Evolutionary conservation across 2,888 invertebrate genomes (phyloP).

Genomic region (Autographa pulchrina): DNA sequence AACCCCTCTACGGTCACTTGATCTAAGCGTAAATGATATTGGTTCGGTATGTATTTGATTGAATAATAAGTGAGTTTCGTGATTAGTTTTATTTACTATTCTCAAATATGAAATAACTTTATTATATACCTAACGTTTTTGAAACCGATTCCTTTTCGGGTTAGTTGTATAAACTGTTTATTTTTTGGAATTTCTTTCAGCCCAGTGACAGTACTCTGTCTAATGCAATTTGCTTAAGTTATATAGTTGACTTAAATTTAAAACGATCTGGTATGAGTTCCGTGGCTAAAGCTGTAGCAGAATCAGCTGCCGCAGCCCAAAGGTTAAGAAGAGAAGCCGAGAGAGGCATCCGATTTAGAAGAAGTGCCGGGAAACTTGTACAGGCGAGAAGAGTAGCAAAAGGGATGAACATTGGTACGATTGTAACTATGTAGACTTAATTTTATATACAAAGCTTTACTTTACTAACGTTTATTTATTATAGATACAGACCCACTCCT

Average conservation of each 20-base stretch:
- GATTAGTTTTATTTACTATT: background rate
- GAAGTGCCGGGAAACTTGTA: slow-evolving; percentile 84
- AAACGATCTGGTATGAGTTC: slow-evolving; percentile 86
- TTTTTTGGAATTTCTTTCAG: slow-evolving; percentile 66
- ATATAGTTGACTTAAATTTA: slow-evolving; percentile 82
- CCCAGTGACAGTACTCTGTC: slow-evolving; percentile 80
- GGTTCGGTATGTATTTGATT: slow-evolving; percentile 76
- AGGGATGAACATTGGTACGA: slow-evolving; percentile 84
- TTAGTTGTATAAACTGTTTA: too few species aligned
- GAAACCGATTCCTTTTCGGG: too few species aligned
- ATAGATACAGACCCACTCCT: slow-evolving; percentile 84
- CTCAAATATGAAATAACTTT: too few species aligned
- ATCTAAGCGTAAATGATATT: slow-evolving; percentile 86
- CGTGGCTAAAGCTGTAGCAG: slow-evolving; percentile 81
- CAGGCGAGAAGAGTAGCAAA: slow-evolving; percentile 84
- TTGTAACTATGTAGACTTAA: too few species aligned
- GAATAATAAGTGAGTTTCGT: background rate
- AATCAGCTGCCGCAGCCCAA: slow-evolving; percentile 84
- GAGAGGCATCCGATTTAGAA: slow-evolving; percentile 82
- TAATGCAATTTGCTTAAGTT: slow-evolving; percentile 85
- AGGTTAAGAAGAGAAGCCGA: slow-evolving; percentile 83
- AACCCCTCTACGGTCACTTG: slow-evolving; percentile 83
- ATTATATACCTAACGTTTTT: too few species aligned
- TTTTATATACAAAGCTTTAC: background rate
- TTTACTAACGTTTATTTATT: slow-evolving; percentile 1